phyloP scores from a whole-genome alignment of 2,888 invertebrate genomes.

The Philopedon plagiatum region DNA sequence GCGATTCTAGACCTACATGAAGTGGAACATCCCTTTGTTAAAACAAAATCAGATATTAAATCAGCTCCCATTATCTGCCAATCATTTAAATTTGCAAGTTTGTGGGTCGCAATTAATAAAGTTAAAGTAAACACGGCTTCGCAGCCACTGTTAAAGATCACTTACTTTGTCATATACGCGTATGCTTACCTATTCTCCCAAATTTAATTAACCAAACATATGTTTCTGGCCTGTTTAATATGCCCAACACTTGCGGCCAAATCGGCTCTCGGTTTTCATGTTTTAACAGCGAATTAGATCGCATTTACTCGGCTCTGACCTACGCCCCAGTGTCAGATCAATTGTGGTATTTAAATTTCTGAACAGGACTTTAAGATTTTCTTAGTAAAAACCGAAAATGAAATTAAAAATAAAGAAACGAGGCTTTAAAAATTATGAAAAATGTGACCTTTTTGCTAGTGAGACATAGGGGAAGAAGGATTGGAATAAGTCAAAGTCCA shows the following conservation, averaged over 20 bases:
- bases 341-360: conserved; percentile 7
- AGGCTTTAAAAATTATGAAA: too few species aligned
- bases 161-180: neutral
- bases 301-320: conserved; percentile 27
- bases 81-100: too few species aligned
- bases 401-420: too few species aligned
- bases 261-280: conserved; percentile 40
- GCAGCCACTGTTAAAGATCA: conserved; percentile 4
- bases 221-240: conserved; percentile 57
- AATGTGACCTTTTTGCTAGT: too few species aligned
- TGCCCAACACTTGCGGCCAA: conserved; percentile 44
- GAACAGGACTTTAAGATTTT: neutral
- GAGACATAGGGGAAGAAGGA: too few species aligned
- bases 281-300: conserved; percentile 46
- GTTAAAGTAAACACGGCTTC: neutral
- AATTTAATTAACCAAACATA: conserved; percentile 65
- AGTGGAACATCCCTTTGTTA: too few species aligned
- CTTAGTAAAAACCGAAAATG: too few species aligned
- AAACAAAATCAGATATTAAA: too few species aligned
- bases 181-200: conserved; percentile 30
- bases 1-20: too few species aligned
- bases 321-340: conserved; percentile 36
- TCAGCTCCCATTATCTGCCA: too few species aligned
- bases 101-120: neutral
- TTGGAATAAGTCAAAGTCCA: too few species aligned